A percentile compares a stretch with the other conserved stretches of the same genome.
Conservation (phyloP, 2,113 vertebrate genomes). For the Ictalurus furcatus region DNA sequence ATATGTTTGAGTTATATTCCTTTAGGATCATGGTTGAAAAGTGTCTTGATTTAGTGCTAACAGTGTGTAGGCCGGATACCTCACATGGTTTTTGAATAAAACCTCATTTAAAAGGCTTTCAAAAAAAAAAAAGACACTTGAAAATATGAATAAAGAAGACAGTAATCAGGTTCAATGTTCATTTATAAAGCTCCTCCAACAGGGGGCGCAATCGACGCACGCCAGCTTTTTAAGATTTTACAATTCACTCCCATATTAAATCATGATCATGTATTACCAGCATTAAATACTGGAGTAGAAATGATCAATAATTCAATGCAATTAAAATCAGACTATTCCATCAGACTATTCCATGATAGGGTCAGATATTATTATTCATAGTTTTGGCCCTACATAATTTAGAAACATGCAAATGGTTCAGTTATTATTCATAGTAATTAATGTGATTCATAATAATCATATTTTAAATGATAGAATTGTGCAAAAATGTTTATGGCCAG, state of each 20-base stretch:
- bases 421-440: too few relatives aligned
- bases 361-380: background rate
- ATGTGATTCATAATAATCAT: background rate
- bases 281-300: background rate
- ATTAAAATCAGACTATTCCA: background rate
- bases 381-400: background rate
- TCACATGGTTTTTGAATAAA: background rate
- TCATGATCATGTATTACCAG: background rate
- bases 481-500: background rate
- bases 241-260: background rate
- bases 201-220: slow-evolving; percentile 38
- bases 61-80: background rate
- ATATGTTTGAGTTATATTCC: background rate
- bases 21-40: background rate
- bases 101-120: too few relatives aligned
- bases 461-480: background rate
- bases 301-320: background rate
- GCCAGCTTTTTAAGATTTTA: background rate
- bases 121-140: background rate
- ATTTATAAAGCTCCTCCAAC: slow-evolving; percentile 20
- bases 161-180: background rate
- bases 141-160: background rate
- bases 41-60: background rate
- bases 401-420: background rate
- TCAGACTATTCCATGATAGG: background rate